Conservation (phyloP, 2,113 vertebrate species). For the Murina feae region DNA sequence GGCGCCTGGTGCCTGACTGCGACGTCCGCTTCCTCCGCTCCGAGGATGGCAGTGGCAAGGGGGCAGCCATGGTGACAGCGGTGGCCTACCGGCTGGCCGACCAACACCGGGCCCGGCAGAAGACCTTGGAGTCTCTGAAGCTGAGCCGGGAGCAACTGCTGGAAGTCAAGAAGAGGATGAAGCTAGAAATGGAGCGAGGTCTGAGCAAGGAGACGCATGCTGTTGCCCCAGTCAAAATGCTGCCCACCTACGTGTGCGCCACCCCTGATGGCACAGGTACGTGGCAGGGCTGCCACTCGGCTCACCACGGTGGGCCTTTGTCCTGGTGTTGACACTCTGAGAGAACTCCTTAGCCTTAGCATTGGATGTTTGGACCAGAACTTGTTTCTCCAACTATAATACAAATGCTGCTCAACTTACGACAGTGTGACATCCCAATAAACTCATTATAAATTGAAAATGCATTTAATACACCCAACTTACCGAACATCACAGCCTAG, state of each 20-base stretch:
- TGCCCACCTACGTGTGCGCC: conserved; percentile 93
- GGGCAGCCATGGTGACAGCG: conserved; percentile 96
- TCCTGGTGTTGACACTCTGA: too few species aligned
- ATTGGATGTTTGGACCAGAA: not conserved
- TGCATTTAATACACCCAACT: not conserved
- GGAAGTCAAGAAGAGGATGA: conserved; percentile 90
- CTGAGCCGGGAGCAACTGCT: conserved; percentile 89
- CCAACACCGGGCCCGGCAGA: conserved; percentile 88
- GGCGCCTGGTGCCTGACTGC: conserved; percentile 91
- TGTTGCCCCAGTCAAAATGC: conserved; percentile 89
- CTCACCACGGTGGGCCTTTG: not conserved
- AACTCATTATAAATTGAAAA: not conserved
- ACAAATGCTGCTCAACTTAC: not conserved
- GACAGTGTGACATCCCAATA: too few species aligned
- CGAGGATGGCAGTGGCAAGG: conserved; percentile 94
- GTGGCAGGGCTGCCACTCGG: rapidly evolving
- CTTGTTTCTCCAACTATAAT: not conserved
- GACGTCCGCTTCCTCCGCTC: conserved; percentile 93
- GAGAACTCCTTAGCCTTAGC: not conserved
- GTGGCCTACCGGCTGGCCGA: conserved; percentile 91
- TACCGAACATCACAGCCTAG: not conserved
- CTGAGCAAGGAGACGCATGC: conserved; percentile 84
- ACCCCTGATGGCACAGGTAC: conserved; percentile 95
- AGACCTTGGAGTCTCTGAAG: conserved; percentile 85
- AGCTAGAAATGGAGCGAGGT: conserved; percentile 86